Evolutionary conservation across 2,888 invertebrate species (phyloP).

Genomic region (Ischnus inquisitorius): DNA sequence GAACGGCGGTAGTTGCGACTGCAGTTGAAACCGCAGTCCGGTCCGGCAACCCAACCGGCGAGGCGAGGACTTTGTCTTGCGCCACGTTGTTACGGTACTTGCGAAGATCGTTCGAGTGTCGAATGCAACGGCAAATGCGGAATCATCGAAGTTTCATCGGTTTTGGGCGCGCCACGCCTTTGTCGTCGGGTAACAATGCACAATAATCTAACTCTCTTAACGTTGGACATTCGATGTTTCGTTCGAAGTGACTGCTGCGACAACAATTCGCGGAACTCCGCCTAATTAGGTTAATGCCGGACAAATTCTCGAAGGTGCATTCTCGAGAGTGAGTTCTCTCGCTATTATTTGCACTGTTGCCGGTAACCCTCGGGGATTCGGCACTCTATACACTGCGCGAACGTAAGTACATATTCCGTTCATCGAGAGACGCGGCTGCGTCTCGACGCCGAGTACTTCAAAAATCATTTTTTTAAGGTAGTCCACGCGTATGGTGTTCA

Average conservation of each 20-base stretch:
- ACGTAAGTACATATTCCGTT: not conserved
- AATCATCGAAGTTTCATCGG: not conserved
- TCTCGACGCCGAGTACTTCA: too few relatives aligned
- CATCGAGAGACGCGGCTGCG: too few relatives aligned
- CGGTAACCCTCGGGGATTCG: constrained; percentile 33
- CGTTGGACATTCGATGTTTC: constrained; percentile 7
- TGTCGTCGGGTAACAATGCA: not conserved
- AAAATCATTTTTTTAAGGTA: too few relatives aligned
- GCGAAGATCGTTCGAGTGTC: not conserved
- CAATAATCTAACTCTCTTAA: not conserved
- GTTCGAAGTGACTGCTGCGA: constrained; percentile 52
- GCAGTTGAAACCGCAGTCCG: not conserved
- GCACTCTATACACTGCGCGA: constrained; percentile 14
- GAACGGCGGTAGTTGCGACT: not conserved
- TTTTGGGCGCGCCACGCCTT: not conserved
- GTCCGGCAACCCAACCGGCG: not conserved
- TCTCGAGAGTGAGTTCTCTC: constrained; percentile 41
- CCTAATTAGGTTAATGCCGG: constrained; percentile 74
- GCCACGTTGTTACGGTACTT: not conserved
- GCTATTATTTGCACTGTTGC: constrained; percentile 59
- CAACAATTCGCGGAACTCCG: constrained; percentile 67
- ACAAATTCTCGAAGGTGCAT: constrained; percentile 68
- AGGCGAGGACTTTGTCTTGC: not conserved
- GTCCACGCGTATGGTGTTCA: too few relatives aligned
- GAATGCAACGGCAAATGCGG: not conserved